phyloP scores from a whole-genome alignment of 2,888 invertebrate genomes.

The Hartigia nigra region DNA sequence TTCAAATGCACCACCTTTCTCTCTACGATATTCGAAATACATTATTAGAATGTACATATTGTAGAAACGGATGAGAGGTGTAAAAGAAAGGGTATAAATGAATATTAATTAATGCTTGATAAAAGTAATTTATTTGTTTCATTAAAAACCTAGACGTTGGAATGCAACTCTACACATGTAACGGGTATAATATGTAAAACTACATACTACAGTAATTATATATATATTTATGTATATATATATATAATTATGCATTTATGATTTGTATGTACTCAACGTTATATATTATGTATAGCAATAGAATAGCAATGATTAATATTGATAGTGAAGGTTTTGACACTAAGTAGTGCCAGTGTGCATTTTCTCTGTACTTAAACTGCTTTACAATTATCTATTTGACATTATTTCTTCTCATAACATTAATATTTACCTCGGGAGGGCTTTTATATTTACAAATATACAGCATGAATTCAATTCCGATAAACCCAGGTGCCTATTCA shows the following conservation, averaged over 20 bases:
- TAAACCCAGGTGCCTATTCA: neutral
- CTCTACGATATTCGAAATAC: neutral
- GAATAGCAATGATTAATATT: conserved; percentile 10
- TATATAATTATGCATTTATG: conserved; percentile 37
- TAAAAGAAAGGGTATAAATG: neutral
- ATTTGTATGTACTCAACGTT: conserved; percentile 48
- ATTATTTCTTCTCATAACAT: conserved; percentile 12
- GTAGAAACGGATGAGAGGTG: neutral
- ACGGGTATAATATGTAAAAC: conserved; percentile 64
- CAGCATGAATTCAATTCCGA: conserved; percentile 43
- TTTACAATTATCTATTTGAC: conserved; percentile 13
- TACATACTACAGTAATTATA: conserved; percentile 60
- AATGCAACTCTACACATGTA: conserved; percentile 64
- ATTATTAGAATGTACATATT: neutral
- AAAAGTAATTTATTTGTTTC: conserved; percentile 61
- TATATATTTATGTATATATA: conserved; percentile 46
- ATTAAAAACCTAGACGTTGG: conserved; percentile 63
- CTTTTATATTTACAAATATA: conserved; percentile 50
- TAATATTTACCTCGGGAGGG: conserved; percentile 10
- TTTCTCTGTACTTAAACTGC: neutral
- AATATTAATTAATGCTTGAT: conserved; percentile 40
- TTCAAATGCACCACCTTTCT: neutral
- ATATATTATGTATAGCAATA: conserved; percentile 35
- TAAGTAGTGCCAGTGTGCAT: conserved; percentile 7
- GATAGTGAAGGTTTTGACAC: conserved; percentile 12